Base-by-base conservation (phyloP, 1,140 invertebrate species). In the Glossosoma conforme region DNA sequence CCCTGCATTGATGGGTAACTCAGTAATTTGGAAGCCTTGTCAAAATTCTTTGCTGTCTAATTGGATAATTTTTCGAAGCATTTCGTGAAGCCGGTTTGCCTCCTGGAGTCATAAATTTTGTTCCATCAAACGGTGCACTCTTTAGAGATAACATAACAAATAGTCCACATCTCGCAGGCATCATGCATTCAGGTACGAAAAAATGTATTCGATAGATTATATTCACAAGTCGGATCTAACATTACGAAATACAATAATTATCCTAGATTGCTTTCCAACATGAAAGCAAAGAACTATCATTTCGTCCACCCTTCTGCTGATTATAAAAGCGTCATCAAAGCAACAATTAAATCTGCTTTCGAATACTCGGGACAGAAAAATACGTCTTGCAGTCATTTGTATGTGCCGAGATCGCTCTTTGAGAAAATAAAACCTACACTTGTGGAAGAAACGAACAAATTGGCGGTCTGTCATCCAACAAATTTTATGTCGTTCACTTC, bases 251-350 rank as follows among this genome's bases (percentile, higher is more conserved):
- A 94, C 63, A 76, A 69, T 37, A 90, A 87, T 60, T 97, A 92
- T 67, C 94, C 94, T 0, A 81, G 91, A 60, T 66, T 98, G 10
- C 84, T 94, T 51, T 85, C 86, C 59, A 94, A 97, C 71, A 95
- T 92, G 69, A 93, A 94, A 28, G 94, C 94, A 3, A 98, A 98
- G 70, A 97, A 97, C 74, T 97, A 86, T 70, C 94, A 98, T 66
- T 93, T 97, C 65, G 74, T 97, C 18, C 94, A 98, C 72, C 75
- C 83, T 1, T 83, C 85, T 19, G 93, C 92, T 9, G 83, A 97
- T 69, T 70, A 86, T 1, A 74, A 83, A 9, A 79, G 80, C 18
- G 91, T 92, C 21, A 77, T 90, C 1, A 79, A 81, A 30, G 78
- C 80, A 2, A 94, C 93, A 1, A 85, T 96, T 48, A 76, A 83